These are phyloP conservation scores for Lamproptera curius DNA, from an alignment of 2,888 invertebrate genomes.

Conservation along the genomic window DNA sequence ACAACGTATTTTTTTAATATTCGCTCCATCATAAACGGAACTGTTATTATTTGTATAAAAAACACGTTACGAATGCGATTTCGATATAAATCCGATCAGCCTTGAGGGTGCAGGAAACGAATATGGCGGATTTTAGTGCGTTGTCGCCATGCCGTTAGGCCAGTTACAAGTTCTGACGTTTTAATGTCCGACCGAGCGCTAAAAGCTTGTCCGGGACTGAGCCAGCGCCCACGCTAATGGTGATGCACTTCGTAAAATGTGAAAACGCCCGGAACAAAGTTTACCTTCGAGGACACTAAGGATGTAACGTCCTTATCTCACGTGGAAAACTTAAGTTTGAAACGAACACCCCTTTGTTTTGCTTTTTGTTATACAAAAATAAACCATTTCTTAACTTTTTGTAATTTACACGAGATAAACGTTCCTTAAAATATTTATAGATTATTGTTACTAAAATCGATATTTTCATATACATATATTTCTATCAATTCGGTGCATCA, in stretches of 20 bases:
- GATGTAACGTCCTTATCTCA: too few relatives aligned
- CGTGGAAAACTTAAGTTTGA: background rate
- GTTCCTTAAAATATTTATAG: too few relatives aligned
- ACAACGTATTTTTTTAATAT: too few relatives aligned
- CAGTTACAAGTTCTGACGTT: constrained; percentile 9
- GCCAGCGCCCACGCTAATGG: background rate
- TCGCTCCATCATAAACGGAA: too few relatives aligned
- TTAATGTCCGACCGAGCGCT: constrained; percentile 8
- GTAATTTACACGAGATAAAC: too few relatives aligned
- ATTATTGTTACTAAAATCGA: too few relatives aligned
- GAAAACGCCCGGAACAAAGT: constrained; percentile 2
- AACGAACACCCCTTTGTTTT: too few relatives aligned
- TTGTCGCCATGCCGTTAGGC: background rate
- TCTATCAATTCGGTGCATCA: too few relatives aligned
- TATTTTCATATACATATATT: too few relatives aligned
- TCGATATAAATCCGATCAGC: constrained; percentile 10
- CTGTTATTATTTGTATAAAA: too few relatives aligned
- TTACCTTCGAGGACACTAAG: background rate
- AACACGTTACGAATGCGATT: constrained; percentile 7
- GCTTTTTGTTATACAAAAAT: too few relatives aligned
- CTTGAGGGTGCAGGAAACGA: constrained; percentile 12
- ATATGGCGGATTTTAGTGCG: background rate
- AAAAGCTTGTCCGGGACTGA: constrained; percentile 10
- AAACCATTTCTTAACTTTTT: too few relatives aligned
- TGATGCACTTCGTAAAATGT: constrained; percentile 2